Base-by-base conservation (phyloP, 2,888 invertebrate genomes). In the Epirrhoe tristata region DNA sequence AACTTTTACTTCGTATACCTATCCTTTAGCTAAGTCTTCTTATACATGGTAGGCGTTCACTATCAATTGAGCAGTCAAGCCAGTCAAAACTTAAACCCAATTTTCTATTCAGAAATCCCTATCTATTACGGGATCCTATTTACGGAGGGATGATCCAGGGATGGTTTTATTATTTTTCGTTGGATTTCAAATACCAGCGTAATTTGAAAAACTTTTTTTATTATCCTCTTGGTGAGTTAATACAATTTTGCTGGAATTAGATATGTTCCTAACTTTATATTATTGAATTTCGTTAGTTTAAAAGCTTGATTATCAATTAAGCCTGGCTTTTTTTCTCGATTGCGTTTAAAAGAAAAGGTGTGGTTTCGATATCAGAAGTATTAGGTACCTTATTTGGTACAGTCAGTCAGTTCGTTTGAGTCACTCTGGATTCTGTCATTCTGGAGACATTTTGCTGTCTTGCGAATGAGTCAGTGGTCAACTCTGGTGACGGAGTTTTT, bases 91-190 rank as follows among this genome's bases (percentile, higher is more conserved):
- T 81, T 76, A 75, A 78, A 78, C 77, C 76, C 74, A 78, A 81
- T 82, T 82, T 80, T 76, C 73, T 70, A 75, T 78, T 69, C 72
- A 56, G 34, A 68, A 67, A 72, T 75, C 77, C 77, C 74, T 79
- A 79, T 80, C 80, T 78, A 81, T 82, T 81, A 79, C 74, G 58
- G 66, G 72, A 72, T 77, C 79, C 75, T 81, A 80, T 84, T 82
- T 79, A 78, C 75, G 57, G 67, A 74, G 73, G 74, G 79, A 75
- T 80, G 74, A 82, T 78, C 77, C 54, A 66, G 64, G 65, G 64
- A 57, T 63, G 61, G 62, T 77, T 77, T 77, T 77, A 77, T 78
- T 80, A 79, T 81, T 78, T 80, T 72, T 69, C 74, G 57, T 68
- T 66, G 66, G 60, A 34, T 64, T 67, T 70, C 67, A 58, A 72